Evolutionary conservation across 1,140 invertebrate genomes (phyloP), one percentile per base, ranked within the genome.

Genomic region (Arctopsyche grandis): DNA sequence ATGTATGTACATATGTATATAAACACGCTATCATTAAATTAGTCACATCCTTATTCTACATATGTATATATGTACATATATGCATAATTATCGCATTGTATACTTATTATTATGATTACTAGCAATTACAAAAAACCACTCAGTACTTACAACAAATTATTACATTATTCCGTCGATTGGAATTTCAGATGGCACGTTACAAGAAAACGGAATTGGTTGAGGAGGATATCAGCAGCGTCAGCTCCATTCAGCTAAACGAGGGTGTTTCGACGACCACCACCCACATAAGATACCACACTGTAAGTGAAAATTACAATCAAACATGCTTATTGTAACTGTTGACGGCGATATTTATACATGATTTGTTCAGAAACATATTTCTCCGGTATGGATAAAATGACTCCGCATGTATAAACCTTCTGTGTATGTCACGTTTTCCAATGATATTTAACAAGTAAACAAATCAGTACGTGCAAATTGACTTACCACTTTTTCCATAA

Each of bases 121-220:
- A n/a, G n/a, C n/a, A n/a, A n/a, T 38, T 38, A 38, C 29, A 38
- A 38, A 38, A 38, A 4, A 38, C 29, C 29, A n/a, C n/a, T n/a
- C n/a, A n/a, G n/a, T n/a, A n/a, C n/a, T n/a, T n/a, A n/a, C n/a
- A n/a, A n/a, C n/a, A n/a, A n/a, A n/a, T n/a, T n/a, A n/a, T n/a
- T n/a, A n/a, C n/a, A n/a, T n/a, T n/a, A n/a, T n/a, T n/a, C n/a
- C n/a, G n/a, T 26, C 24, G 9, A 14, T 9, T 14, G 9, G 9
- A 14, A 46, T 90, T 90, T n/a, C 89, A 95, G 94, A 95, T 95
- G 94, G 94, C 94, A 80, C 91, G 93, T 79, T 95, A 96, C 83
- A 95, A 95, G 86, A 94, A 95, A 84, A 93, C 94, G 38, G 94
- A 94, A 84, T 94, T 95, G 83, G 93, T 93, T 83, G 93, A 95